A percentile compares a stretch with the other conserved stretches of the same genome.
These are phyloP conservation scores for Plectropomus leopardus DNA, from an alignment of 2,113 vertebrate species.

Conservation along the genomic window DNA sequence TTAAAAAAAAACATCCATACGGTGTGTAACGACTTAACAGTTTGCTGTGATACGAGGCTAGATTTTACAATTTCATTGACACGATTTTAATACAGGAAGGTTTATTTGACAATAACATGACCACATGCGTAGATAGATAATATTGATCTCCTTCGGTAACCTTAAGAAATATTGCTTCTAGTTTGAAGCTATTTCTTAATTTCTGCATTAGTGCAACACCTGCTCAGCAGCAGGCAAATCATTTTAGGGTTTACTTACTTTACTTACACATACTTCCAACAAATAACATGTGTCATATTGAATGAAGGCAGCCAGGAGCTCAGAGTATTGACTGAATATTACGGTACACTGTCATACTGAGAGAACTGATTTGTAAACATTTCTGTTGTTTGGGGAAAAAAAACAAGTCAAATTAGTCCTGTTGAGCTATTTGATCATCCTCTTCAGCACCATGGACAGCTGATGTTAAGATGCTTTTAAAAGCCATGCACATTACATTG, in stretches of 20 bases:
- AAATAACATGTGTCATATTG: not conserved
- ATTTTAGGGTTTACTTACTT: not conserved
- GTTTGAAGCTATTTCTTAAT: not conserved
- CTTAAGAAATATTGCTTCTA: not conserved
- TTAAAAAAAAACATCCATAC: too few species aligned
- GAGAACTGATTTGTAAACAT: not conserved
- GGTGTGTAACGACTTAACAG: too few species aligned
- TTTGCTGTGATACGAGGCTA: too few species aligned
- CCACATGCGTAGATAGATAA: not conserved
- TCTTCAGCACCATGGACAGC: slow-evolving; percentile 15
- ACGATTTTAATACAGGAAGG: not conserved
- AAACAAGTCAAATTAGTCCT: too few species aligned
- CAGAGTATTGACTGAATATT: not conserved
- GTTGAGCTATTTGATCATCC: not conserved
- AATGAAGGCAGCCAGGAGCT: not conserved
- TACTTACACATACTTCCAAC: not conserved
- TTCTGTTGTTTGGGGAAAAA: not conserved
- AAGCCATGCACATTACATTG: not conserved
- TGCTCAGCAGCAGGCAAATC: not conserved
- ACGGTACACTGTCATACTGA: not conserved
- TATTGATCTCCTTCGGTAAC: not conserved
- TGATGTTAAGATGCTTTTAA: not conserved
- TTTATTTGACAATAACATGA: not conserved
- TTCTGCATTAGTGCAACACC: not conserved
- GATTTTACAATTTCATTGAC: too few species aligned